Evolutionary conservation across 23 tunicate species (phyloP), one percentile per base, ranked within the genome.

Genomic region (Halocynthia aurantium): DNA sequence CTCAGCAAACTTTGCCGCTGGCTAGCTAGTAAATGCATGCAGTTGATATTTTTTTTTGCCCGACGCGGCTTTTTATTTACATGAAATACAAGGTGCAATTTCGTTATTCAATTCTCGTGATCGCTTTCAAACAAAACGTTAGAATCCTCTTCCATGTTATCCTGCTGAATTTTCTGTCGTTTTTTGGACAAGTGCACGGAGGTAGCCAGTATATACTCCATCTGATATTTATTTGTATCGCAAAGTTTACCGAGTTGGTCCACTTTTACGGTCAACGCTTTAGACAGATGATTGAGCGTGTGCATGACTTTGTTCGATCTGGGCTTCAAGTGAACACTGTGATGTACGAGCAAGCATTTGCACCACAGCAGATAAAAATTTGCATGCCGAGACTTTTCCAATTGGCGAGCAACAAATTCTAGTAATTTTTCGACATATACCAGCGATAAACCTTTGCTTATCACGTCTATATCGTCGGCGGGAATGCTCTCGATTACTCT

Each of bases 361-460:
- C 81, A 77, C 98, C 98, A 92, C 40, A 86, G 70, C 18, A 92
- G 84, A 67, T 85, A 81, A 76, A 92, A 86, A 67, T 92, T 87
- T 53, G 83, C 17, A 53, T 92, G 88, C 8, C 53, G 55, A 7
- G 98, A 85, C 6, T 82, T 51, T 21, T 86, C 92, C 5, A 86
- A 22, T 61, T 80, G 65, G 11, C 18, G 67, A 19, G 84, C 87
- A 2, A 82, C 8, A 75, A 81, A 82, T 7, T 44, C 65, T 52
- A 86, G 62, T 78, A 86, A 52, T 66, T 82, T 86, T 20, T 83
- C 88, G 49, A 92, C 92, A 69, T 85, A 86, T 0, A 52, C 55
- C 15, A 49, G 63, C 11, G 84, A 82, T 58, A 92, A 82, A 61
- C 75, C 72, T 53, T 78, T 54, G 55, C 81, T 31, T 8, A 92